phyloP scores from a whole-genome alignment of 2,888 invertebrate genomes.

The Macaria notata region DNA sequence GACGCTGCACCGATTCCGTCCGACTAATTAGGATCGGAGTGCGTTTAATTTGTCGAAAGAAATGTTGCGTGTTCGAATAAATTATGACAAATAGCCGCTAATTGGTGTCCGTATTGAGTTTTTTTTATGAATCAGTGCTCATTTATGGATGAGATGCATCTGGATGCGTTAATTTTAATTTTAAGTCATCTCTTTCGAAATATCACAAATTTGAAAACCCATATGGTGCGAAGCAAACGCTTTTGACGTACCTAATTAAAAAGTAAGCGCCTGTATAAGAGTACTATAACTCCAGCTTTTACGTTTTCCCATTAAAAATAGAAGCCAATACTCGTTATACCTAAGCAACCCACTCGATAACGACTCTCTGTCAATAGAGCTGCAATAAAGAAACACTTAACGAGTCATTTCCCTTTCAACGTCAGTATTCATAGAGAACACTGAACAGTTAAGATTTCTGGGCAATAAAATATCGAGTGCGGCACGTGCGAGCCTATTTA shows the following conservation, averaged over 20 bases:
- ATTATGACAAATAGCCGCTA: constrained; percentile 29
- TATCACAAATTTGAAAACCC: not conserved
- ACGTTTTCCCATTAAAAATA: constrained; percentile 9
- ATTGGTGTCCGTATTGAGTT: constrained; percentile 13
- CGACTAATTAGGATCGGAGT: constrained; percentile 45
- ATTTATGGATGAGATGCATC: constrained; percentile 3
- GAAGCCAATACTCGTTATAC: constrained; percentile 4
- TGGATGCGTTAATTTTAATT: constrained; percentile 1
- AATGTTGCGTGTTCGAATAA: constrained; percentile 35
- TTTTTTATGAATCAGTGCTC: constrained; percentile 28
- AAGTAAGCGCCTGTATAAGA: not conserved
- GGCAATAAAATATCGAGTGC: constrained; percentile 32
- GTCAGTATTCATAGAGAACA: constrained; percentile 21
- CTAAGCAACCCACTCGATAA: constrained; percentile 16
- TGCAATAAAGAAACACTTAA: constrained; percentile 34
- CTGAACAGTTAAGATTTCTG: constrained; percentile 31
- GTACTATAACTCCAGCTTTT: not conserved
- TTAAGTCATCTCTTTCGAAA: constrained; percentile 1
- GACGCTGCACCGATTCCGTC: constrained; percentile 52
- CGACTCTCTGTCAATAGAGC: constrained; percentile 18
- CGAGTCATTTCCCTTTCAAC: constrained; percentile 31
- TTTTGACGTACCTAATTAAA: constrained; percentile 2
- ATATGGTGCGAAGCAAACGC: not conserved
- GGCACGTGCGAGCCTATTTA: constrained; percentile 39
- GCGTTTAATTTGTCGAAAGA: constrained; percentile 52